phyloP scores from a whole-genome alignment of 2,797 vertebrate genomes.

The Liasis olivaceus region DNA sequence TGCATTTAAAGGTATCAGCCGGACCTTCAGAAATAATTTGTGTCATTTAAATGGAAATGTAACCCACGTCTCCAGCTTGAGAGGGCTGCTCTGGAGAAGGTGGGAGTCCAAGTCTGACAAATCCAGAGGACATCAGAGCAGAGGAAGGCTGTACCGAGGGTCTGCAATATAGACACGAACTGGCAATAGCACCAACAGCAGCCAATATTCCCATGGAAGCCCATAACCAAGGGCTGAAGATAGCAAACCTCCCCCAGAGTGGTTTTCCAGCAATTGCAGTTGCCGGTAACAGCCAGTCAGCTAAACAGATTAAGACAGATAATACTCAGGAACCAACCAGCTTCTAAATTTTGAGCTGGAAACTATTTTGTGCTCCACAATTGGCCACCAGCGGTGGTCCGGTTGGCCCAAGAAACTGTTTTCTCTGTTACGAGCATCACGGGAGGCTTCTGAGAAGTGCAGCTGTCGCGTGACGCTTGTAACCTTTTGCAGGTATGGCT shows the following conservation, averaged over 20 bases:
- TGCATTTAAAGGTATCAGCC: not conserved
- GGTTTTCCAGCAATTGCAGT: not conserved
- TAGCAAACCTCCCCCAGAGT: not conserved
- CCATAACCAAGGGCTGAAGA: not conserved
- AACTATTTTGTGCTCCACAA: not conserved
- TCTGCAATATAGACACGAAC: not conserved
- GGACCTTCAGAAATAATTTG: not conserved
- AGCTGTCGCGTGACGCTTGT: not conserved
- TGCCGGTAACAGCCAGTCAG: not conserved
- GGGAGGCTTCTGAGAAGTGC: not conserved
- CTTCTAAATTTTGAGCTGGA: not conserved
- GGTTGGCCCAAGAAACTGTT: too few species aligned
- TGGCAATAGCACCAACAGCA: not conserved
- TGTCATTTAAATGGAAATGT: not conserved
- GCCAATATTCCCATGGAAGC: not conserved
- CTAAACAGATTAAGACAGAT: not conserved
- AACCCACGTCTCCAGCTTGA: not conserved
- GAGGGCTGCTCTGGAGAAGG: not conserved
- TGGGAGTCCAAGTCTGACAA: not conserved
- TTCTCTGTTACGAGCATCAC: not conserved
- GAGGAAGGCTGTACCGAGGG: not conserved
- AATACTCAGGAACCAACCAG: not conserved
- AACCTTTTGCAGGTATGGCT: not conserved
- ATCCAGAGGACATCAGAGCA: not conserved
- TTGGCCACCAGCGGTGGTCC: not conserved